A percentile compares a stretch with the other conserved stretches of the same genome.
Evolutionary conservation across 30 jellyfish, hydroid and myxozoan genomes (phyloP).

Genomic region (Turritopsis dohrnii): DNA sequence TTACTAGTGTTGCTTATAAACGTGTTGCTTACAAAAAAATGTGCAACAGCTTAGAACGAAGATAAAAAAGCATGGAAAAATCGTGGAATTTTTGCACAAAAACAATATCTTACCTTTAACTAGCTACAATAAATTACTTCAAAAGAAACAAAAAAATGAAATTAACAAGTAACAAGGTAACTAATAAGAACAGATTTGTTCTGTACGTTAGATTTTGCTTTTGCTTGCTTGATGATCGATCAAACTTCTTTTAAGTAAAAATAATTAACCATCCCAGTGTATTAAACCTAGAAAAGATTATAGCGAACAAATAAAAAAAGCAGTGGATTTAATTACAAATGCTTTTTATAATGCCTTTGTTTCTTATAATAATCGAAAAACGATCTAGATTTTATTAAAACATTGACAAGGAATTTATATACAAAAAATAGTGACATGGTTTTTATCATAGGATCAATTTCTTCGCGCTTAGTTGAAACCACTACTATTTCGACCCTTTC

Average conservation of each 20-base stretch:
- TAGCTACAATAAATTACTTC: neutral
- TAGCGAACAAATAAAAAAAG: neutral
- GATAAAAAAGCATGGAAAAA: neutral
- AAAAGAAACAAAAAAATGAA: neutral
- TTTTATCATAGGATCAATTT: neutral
- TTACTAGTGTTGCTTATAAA: too few species aligned
- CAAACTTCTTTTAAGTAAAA: neutral
- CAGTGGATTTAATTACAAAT: neutral
- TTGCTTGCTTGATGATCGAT: neutral
- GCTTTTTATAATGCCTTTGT: neutral
- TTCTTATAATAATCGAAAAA: neutral
- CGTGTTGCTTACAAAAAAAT: neutral
- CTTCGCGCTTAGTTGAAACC: neutral
- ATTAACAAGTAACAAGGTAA: neutral
- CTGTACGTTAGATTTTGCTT: neutral
- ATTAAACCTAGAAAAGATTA: neutral
- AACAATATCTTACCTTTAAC: neutral
- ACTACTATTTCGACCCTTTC: too few species aligned
- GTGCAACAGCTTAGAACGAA: neutral
- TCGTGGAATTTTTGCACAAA: neutral
- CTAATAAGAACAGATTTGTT: neutral
- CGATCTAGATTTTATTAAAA: neutral
- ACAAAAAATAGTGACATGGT: neutral
- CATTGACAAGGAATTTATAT: neutral
- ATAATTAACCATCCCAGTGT: neutral